Evolutionary conservation across 1,140 invertebrate species (phyloP).

Genomic region (Saccostrea glomerata): DNA sequence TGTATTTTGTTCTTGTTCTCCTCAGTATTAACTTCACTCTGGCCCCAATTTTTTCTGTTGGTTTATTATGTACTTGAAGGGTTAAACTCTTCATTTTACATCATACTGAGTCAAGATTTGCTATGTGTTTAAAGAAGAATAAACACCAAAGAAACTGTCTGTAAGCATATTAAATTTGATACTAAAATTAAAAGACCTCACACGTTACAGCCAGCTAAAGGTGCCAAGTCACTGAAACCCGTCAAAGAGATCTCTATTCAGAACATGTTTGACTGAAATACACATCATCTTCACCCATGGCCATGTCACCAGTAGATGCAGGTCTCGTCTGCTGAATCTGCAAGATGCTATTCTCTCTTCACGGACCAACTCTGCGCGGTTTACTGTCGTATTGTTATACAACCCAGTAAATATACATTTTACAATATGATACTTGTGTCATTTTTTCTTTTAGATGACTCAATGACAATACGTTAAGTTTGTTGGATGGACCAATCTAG

Average conservation of each 20-base stretch:
- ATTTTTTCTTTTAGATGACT: not conserved
- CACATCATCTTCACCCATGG: not conserved
- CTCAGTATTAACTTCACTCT: too few species aligned
- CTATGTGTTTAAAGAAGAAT: not conserved
- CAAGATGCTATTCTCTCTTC: too few species aligned
- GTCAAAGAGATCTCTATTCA: not conserved
- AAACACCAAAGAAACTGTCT: not conserved
- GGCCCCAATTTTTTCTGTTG: not conserved
- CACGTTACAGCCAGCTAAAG: not conserved
- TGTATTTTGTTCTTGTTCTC: not conserved
- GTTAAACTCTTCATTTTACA: not conserved
- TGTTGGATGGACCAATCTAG: not conserved
- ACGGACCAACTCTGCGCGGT: too few species aligned
- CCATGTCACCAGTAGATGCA: not conserved
- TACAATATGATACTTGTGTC: too few species aligned
- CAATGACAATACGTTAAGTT: not conserved
- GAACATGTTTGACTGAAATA: not conserved
- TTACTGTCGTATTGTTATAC: too few species aligned
- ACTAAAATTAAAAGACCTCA: not conserved
- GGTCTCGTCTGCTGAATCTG: too few species aligned
- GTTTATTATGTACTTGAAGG: constrained; percentile 17
- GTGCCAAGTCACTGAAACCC: not conserved
- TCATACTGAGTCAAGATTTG: not conserved
- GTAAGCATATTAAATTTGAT: not conserved
- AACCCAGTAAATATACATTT: too few species aligned